Base-by-base conservation (phyloP, 2,797 vertebrate species). In the Coreius guichenoti region DNA sequence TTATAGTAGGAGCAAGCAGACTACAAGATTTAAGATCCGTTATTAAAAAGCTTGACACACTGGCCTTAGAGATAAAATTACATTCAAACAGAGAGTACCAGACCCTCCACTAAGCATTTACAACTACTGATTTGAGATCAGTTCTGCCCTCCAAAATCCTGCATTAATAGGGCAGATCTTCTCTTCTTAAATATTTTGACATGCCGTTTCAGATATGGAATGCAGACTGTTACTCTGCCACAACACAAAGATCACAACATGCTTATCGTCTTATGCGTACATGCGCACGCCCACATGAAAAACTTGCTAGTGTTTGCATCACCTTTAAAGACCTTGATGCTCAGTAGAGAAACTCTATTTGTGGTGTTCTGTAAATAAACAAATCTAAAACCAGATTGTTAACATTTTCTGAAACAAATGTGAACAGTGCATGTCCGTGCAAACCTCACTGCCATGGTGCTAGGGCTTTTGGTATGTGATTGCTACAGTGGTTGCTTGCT, bases 141-240 rank as follows among this genome's bases (percentile, higher is more conserved):
- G 56, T n/a, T 17, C 23, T 39, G 21, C 5, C 45, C 1, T 33
- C 13, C 19, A n/a, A 7, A 75, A 75, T 75, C 31, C 58, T 74
- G 56, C 17, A 0, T 73, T 70, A 43, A 43, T 21, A 56, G n/a
- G 23, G 45, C 16, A 72, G 19, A 45, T 67, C 26, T 69, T 82
- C 21, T 29, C 21, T 68, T 84, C 5, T 4, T 69, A 45, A 77
- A 58, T 77, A 45, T 56, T 33, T 83, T 83, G 68, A 63, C 26
- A 23, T 70, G 36, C 63, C 6, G 14, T 70, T 73, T 80, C 19
- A 74, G 31, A 51, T 69, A 23, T 47, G 58, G n/a, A 75, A 58
- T 67, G 36, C 51, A 73, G 72, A 58, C 86, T 29, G 23, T 29
- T 67, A 19, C 33, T 83, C 63, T 58, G 80, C 74, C 51, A 23